Evolutionary conservation across 2,113 vertebrate species (phyloP).

Genomic region (Oreochromis niloticus): DNA sequence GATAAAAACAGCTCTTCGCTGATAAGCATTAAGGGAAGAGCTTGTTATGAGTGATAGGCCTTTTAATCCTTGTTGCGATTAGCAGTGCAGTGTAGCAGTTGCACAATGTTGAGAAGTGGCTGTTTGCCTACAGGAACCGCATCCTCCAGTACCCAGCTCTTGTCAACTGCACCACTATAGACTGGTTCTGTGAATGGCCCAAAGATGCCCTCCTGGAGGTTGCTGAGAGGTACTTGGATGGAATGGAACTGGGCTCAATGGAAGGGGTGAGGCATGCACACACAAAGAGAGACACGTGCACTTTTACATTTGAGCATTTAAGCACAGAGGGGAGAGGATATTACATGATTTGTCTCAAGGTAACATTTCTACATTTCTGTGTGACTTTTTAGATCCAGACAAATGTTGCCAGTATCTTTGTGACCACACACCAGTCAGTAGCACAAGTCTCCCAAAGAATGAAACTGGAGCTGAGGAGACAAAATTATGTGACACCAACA

Average conservation of each 20-base stretch:
- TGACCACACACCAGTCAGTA: constrained; percentile 86
- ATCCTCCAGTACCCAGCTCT: constrained; percentile 86
- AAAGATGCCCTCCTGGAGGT: constrained; percentile 84
- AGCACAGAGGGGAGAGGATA: not conserved
- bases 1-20: not conserved
- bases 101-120: not conserved
- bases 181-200: constrained; percentile 91
- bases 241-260: constrained; percentile 70
- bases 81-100: not conserved
- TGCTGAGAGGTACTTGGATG: constrained; percentile 79
- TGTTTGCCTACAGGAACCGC: constrained; percentile 70
- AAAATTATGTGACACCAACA: constrained; percentile 87
- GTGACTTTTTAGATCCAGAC: constrained; percentile 71
- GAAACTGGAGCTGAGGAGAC: constrained; percentile 77
- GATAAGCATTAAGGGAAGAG: not conserved
- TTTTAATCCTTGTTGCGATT: not conserved
- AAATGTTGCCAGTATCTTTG: constrained; percentile 81
- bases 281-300: not conserved
- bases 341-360: not conserved
- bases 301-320: not conserved
- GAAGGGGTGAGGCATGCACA: constrained; percentile 70
- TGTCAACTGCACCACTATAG: constrained; percentile 87
- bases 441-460: constrained; percentile 78
- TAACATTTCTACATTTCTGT: not conserved
- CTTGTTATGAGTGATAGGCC: not conserved